phyloP scores from a whole-genome alignment of 2,797 vertebrate genomes.

The Odontamblyopus rebecca region DNA sequence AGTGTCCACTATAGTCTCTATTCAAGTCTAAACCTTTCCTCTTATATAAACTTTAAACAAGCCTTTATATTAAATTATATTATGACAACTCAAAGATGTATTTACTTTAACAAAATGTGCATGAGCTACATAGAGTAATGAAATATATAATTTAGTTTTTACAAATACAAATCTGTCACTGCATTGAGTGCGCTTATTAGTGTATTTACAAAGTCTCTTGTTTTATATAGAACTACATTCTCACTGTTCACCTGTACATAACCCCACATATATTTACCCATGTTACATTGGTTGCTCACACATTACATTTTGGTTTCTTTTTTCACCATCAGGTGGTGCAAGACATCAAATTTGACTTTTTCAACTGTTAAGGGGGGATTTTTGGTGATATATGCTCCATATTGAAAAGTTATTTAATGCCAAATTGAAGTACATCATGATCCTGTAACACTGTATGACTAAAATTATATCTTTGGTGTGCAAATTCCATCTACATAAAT shows the following conservation, averaged over 20 bases:
- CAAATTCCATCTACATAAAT: conserved; percentile 6
- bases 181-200: conserved; percentile 31
- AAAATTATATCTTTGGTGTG: conserved; percentile 5
- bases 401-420: neutral
- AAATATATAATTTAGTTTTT: conserved; percentile 34
- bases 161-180: conserved; percentile 29
- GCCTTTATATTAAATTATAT: conserved; percentile 9
- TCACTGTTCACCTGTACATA: conserved; percentile 28
- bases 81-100: conserved; percentile 25
- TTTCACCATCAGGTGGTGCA: conserved; percentile 14
- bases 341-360: conserved; percentile 1
- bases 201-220: conserved; percentile 38
- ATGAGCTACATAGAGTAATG: conserved; percentile 19
- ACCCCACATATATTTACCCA: conserved; percentile 6
- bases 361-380: neutral
- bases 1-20: conserved; percentile 11
- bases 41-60: conserved; percentile 18
- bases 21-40: conserved; percentile 38
- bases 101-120: conserved; percentile 12
- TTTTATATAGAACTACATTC: conserved; percentile 50
- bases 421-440: neutral
- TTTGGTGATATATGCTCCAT: neutral
- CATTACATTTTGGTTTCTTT: conserved; percentile 17
- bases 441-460: neutral
- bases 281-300: no score